Evolutionary conservation across 2,888 invertebrate species (phyloP), one percentile per base, ranked within the genome.

Genomic region (Pantelozetes paolii): DNA sequence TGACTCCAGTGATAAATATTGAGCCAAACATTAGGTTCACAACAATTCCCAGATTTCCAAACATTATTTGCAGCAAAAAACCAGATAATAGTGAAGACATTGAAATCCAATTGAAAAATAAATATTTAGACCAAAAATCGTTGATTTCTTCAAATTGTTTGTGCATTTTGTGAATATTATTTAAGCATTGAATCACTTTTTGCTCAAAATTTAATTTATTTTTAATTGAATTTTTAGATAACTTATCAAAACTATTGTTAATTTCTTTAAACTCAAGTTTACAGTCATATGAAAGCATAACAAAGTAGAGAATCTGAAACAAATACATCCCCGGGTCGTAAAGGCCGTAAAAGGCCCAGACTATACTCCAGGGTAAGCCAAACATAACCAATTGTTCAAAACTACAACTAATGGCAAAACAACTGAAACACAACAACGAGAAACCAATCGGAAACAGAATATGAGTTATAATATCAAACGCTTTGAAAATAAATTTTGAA

Each of bases 41-140:
- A 30, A 3, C 5, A 2, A 62, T 2, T 30, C 62, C 62, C 2
- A 62, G 30, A 62, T 62, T 30, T 23, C 62, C 62, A 15, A 30
- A 62, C 18, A 62, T 9, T 2, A 62, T 62, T 11, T 62, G 62
- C 18, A 28, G 30, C 5, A 62, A 30, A 18, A 30, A 62, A 1
- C 32, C 62, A 11, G 13, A 9, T 30, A 62, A 30, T 3, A 30
- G 6, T 3, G 18, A 11, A 9, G 32, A 28, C 32, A 54, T 54
- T 54, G 54, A 8, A 2, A 62, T 62, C 28, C 62, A 62, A 62
- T 62, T 62, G 30, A 28, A 62, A 26, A 62, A 62, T 62, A 62
- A 5, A 30, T 62, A 62, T 30, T 30, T 62, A 13, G 62, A 62
- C 62, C 62, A 62, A 62, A 62, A 62, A 2, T 62, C 6, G 26